These are phyloP conservation scores for Dorcus hopei DNA, from an alignment of 2,888 invertebrate genomes.

Conservation along the genomic window DNA sequence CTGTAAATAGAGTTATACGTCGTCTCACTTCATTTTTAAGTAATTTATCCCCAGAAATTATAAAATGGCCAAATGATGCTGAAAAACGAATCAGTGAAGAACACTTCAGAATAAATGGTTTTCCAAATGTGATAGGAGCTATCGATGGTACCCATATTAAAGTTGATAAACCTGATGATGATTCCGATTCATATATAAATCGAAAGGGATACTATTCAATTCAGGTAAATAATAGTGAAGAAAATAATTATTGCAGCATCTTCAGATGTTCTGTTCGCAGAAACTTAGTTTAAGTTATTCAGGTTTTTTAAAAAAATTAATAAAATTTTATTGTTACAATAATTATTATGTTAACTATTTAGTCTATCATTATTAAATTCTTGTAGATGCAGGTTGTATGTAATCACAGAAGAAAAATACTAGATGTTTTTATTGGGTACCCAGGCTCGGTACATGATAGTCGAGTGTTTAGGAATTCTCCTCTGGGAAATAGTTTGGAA, in stretches of 20 bases:
- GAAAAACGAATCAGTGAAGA: constrained; percentile 9
- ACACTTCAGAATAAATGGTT: constrained; percentile 10
- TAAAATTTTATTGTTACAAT: too few species aligned
- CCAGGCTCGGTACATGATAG: constrained; percentile 14
- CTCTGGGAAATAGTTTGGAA: not conserved
- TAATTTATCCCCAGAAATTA: constrained; percentile 14
- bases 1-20: constrained; percentile 8
- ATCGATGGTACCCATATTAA: constrained; percentile 13
- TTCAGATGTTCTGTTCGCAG: too few species aligned
- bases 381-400: constrained; percentile 12
- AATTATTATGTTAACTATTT: too few species aligned
- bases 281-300: too few species aligned
- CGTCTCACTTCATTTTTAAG: constrained; percentile 12
- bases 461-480: not conserved
- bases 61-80: constrained; percentile 15
- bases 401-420: constrained; percentile 7
- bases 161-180: constrained; percentile 6
- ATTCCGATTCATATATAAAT: constrained; percentile 6
- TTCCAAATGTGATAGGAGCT: constrained; percentile 1
- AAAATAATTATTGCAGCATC: too few species aligned
- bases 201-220: constrained; percentile 9
- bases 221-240: constrained; percentile 6
- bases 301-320: too few species aligned
- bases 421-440: constrained; percentile 11
- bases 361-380: not conserved